Evolutionary conservation across 2,888 invertebrate species (phyloP), one percentile per base, ranked within the genome.

Genomic region (Seira ritae): DNA sequence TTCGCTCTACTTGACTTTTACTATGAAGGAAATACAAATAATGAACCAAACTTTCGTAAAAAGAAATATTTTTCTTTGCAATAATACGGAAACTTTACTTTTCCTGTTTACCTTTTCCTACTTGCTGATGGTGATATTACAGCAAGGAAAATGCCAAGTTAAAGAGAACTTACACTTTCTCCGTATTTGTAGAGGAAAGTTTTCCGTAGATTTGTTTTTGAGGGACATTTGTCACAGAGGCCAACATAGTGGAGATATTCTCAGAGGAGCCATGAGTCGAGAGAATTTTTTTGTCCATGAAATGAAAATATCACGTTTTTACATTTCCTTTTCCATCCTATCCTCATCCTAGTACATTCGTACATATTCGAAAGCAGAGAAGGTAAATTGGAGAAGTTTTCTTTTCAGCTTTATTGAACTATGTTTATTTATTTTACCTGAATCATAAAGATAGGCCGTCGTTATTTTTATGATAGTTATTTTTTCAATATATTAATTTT

Each of bases 221-320:
- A 77, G 55, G 46, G 77, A 79, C 73, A 77, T 84, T 77, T 84
- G 77, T 70, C 80, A 84, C 74, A 81, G 42, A 42, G 73, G 68
- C 62, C 71, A 68, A 12, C 42, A 42, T 42, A 4, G 12, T 4
- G 12, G 42, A 42, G 42, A 78, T 67, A 84, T 70, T 60, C 86
- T 83, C 86, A 74, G 70, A 83, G 86, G 86, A 83, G 86, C 84
- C 86, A 86, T 86, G 84, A 86, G 86, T 86, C 83, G 86, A 86
- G 85, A 86, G 12, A 42, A 42, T 8, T 8, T n/a, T 86, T 86
- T 86, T 86, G 84, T 86, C 83, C 86, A 86, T 86, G 86, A 84
- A 86, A 86, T 86, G 86, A 85, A 86, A 86, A 86, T 86, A 86
- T 85, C 86, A 86, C 86, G 78, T 86, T 78, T 78, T 73, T 60